Conservation (phyloP, 2,888 invertebrate species). For the Formica aserva region DNA sequence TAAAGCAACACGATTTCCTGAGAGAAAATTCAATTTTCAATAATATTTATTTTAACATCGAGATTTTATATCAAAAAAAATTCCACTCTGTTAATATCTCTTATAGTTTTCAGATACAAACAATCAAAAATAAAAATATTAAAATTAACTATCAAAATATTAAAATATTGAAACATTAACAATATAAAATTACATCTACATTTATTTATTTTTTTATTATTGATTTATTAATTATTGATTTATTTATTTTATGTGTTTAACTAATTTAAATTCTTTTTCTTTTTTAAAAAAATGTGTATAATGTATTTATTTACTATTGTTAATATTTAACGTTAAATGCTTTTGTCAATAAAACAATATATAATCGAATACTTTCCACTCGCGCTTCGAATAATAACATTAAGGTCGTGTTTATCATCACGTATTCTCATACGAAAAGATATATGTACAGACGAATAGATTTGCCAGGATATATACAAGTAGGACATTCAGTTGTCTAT, state of each 20-base stretch:
- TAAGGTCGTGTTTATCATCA: slow-evolving; percentile 57
- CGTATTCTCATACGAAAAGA: not conserved
- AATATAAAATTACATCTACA: not conserved
- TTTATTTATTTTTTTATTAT: not conserved
- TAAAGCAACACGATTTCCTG: not conserved
- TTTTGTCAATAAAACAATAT: not conserved
- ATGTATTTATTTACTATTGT: not conserved
- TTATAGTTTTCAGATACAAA: not conserved
- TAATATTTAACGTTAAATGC: not conserved
- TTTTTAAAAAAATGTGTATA: not conserved
- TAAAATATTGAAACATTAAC: no score
- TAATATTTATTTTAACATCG: not conserved
- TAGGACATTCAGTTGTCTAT: slow-evolving; percentile 64
- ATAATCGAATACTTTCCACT: not conserved
- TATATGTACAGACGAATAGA: not conserved
- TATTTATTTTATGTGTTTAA: not conserved
- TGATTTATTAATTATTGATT: not conserved
- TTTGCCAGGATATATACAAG: slow-evolving; percentile 25
- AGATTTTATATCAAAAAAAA: not conserved
- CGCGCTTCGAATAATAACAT: slow-evolving; percentile 8
- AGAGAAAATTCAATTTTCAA: not conserved
- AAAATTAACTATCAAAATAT: no score
- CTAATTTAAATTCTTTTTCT: not conserved
- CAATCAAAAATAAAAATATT: not conserved
- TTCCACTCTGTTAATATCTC: not conserved